Evolutionary conservation across 1,140 invertebrate species (phyloP), one percentile per base, ranked within the genome.

Genomic region (Drosophila kohkoa): DNA sequence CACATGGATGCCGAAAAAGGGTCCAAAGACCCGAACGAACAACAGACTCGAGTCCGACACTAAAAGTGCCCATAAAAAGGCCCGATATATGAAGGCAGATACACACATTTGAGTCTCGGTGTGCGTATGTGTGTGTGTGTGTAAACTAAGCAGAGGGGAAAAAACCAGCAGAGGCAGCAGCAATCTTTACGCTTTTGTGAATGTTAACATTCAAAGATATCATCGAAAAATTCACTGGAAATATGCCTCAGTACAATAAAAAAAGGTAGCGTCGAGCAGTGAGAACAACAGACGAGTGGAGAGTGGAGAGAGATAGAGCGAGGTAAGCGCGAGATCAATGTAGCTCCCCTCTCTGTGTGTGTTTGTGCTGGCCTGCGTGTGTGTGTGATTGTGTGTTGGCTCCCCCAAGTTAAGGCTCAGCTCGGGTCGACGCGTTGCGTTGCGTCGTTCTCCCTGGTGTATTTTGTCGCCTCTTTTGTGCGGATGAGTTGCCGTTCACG

Each of bases 131-230:
- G 28, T 35, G 13, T 16, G 54, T 57, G 11, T 38, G 54, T 38
- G 10, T 57, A 41, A 41, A 38, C 32, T 57, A 16, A 13, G 35
- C 28, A 10, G 20, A 52, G 45, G n/a, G 54, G 66, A 59, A 25
- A n/a, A 69, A 63, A 59, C 10, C 13, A 57, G 52, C 59, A 64
- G 60, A 32, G 41, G 48, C 32, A 65, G 55, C 32, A 65, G 63
- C 71, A 89, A 89, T 89, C 83, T 89, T 89, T 89, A 89, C 85
- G 85, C 86, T 89, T 90, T 89, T 90, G 86, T 89, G 85, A 89
- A 89, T 89, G 87, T 89, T 89, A 89, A 89, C 85, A 90, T 89
- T 85, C 82, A 89, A 90, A 90, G 85, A 89, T 89, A 89, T 90
- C 85, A 89, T 89, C 85, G 74, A 89, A 88, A 88, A 89, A 85